A percentile compares a stretch with the other conserved stretches of the same genome.
phyloP scores from a whole-genome alignment of 2,113 vertebrate genomes.

The Theristicus caerulescens region DNA sequence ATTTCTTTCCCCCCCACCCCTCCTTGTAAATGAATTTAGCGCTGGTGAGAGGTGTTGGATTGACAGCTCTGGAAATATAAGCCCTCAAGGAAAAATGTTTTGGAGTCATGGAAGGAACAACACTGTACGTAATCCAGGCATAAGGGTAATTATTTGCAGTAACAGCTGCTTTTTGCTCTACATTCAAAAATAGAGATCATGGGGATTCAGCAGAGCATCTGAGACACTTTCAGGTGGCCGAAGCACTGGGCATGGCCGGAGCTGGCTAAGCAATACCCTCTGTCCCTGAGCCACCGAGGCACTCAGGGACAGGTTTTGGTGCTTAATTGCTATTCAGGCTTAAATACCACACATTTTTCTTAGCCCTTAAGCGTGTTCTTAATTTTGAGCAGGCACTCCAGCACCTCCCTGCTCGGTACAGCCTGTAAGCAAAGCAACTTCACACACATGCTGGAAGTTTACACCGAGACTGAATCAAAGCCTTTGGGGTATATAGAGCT shows the following conservation, averaged over 20 bases:
- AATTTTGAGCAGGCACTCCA: not conserved
- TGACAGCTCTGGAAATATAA: slow-evolving; percentile 8
- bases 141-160: not conserved
- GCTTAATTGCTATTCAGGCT: not conserved
- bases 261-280: not conserved
- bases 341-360: not conserved
- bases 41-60: not conserved
- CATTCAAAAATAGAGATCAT: not conserved
- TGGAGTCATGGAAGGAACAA: not conserved
- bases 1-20: not conserved
- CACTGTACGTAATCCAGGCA: not conserved
- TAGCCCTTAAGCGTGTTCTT: not conserved
- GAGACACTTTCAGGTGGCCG: not conserved
- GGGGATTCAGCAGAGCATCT: not conserved
- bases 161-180: slow-evolving; percentile 2
- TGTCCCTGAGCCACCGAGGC: not conserved
- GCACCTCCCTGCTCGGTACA: not conserved
- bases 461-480: not conserved
- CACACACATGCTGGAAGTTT: not conserved
- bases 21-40: not conserved
- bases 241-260: accelerated
- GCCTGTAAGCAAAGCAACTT: not conserved
- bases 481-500: not conserved
- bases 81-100: slow-evolving; percentile 1
- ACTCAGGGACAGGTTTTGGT: not conserved